Evolutionary conservation across 2,888 invertebrate genomes (phyloP).

Genomic region (Agrochola lychnidis): DNA sequence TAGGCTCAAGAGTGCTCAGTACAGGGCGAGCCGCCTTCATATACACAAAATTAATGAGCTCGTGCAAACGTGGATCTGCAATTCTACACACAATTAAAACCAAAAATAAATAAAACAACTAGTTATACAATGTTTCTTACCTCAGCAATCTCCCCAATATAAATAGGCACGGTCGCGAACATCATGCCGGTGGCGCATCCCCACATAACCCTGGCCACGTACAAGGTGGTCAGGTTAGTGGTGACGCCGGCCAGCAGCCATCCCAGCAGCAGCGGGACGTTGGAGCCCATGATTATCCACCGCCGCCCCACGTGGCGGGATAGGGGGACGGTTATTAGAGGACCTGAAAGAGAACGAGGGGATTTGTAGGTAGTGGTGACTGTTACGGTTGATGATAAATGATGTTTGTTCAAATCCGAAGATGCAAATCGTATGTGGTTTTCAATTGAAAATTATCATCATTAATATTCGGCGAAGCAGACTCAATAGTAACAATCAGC

Average conservation of each 20-base stretch:
- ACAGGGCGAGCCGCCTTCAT: too few species aligned
- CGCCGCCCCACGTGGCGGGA: slow-evolving; percentile 93
- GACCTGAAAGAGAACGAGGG: slow-evolving; percentile 82
- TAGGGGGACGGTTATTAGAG: slow-evolving; percentile 93
- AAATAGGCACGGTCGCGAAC: slow-evolving; percentile 95
- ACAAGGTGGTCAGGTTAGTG: slow-evolving; percentile 85
- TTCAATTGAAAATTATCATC: too few species aligned
- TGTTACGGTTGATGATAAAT: too few species aligned
- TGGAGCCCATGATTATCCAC: slow-evolving; percentile 92
- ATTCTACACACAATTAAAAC: background rate
- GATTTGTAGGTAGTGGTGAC: too few species aligned
- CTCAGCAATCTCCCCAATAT: slow-evolving; percentile 96
- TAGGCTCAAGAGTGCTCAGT: too few species aligned
- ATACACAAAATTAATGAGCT: too few species aligned
- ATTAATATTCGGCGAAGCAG: too few species aligned
- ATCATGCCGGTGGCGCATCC: slow-evolving; percentile 93
- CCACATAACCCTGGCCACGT: slow-evolving; percentile 90
- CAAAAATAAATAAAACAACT: too few species aligned
- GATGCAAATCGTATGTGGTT: too few species aligned
- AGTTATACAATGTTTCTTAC: slow-evolving; percentile 73
- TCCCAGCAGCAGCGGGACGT: slow-evolving; percentile 93
- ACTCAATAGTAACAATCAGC: too few species aligned
- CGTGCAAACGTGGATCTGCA: too few species aligned
- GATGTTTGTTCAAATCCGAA: too few species aligned
- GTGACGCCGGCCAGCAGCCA: slow-evolving; percentile 93